Evolutionary conservation across 1,140 invertebrate species (phyloP).

Genomic region (Leptoteleia sp.): DNA sequence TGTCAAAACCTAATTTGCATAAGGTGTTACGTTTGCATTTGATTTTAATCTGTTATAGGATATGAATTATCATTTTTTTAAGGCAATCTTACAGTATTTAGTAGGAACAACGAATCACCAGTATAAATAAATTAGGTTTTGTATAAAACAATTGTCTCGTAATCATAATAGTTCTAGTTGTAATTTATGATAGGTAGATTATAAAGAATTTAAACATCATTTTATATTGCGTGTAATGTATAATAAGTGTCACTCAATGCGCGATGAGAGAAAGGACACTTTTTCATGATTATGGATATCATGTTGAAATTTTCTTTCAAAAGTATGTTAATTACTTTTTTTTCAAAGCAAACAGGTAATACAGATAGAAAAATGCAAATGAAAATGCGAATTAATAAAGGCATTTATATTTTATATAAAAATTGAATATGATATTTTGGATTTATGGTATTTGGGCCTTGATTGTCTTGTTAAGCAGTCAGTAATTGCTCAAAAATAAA

Average conservation of each 20-base stretch:
- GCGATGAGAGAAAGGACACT: not conserved
- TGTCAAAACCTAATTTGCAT: slow-evolving; percentile 27
- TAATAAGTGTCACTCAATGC: not conserved
- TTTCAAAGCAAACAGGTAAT: too few relatives aligned
- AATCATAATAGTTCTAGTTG: slow-evolving; percentile 13
- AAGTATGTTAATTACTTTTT: too few relatives aligned
- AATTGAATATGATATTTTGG: too few relatives aligned
- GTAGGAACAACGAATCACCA: slow-evolving; percentile 18
- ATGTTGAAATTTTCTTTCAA: not conserved
- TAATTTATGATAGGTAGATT: slow-evolving; percentile 37
- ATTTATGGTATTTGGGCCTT: slow-evolving; percentile 30
- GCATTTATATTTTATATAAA: too few relatives aligned
- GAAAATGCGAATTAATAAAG: too few relatives aligned
- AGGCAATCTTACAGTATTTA: slow-evolving; percentile 25
- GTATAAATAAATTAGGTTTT: slow-evolving; percentile 33
- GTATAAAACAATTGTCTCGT: slow-evolving; percentile 23
- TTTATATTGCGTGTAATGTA: slow-evolving; percentile 21
- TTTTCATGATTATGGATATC: not conserved
- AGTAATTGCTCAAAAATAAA: slow-evolving; percentile 16
- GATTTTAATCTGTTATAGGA: slow-evolving; percentile 10
- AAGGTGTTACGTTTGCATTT: slow-evolving; percentile 11
- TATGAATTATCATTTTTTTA: slow-evolving; percentile 3
- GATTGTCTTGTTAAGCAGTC: slow-evolving; percentile 24
- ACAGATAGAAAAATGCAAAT: too few relatives aligned
- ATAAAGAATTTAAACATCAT: slow-evolving; percentile 13